Evolutionary conservation across 2,888 invertebrate species (phyloP), one percentile per base, ranked within the genome.

Genomic region (Cosmia trapezina): DNA sequence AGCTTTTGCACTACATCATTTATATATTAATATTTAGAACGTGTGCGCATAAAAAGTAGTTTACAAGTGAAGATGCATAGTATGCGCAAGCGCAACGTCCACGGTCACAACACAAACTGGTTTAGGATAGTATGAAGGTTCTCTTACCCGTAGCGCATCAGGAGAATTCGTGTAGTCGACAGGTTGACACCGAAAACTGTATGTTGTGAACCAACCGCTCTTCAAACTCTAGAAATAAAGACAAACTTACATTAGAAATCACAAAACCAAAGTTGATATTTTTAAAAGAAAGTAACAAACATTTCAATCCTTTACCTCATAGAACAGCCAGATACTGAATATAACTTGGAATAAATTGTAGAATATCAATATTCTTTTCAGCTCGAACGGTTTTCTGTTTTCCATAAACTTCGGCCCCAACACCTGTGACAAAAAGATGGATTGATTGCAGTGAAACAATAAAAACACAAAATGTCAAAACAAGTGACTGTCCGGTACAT

Each of bases 301-400:
- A 43, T 28, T n/a, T 45, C 0, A 2, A 11, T 9, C 2, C 19
- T 4, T 93, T 91, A 97, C 98, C 97, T 98, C 98, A 83, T 97
- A 90, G 91, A 98, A 98, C 64, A 98, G 95, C 97, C 97, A 98
- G 19, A 96, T 91, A 76, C 98, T 98, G 89, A 98, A 97, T 75
- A 97, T 81, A 14, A 98, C 98, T 97, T 99, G 99, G 80, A 98
- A 96, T 68, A 98, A 96, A 94, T 99, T 99, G 94, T 99, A 99
- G 88, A 97, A 97, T 80, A 99, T 97, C 87, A 99, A 96, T 45
- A 98, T 93, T 85, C 96, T 96, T 82, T 98, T 97, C 65, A 99
- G 95, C 87, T 98, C 97, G 86, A 98, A 98, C 0, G 99, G 98
- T 94, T 98, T 98, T 90, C 98, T 97, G 93, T 98, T 97, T 90